Evolutionary conservation across 1,140 invertebrate genomes (phyloP).

Genomic region (Dinoponera quadriceps): DNA sequence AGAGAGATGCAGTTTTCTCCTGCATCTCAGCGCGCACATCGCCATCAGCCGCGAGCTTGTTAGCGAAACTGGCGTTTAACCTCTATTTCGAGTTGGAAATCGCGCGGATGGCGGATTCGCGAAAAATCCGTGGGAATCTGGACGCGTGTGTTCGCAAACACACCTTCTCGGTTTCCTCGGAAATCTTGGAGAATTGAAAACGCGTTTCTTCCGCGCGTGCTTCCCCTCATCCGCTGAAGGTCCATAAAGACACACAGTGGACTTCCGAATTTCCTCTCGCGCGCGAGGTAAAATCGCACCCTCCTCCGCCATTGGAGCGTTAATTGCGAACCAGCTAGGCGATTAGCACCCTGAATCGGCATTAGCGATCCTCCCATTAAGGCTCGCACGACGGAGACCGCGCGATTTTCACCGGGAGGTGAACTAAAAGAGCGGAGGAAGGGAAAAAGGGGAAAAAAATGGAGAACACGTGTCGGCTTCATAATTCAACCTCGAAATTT

Average conservation of each 20-base stretch:
- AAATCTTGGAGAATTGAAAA: background rate
- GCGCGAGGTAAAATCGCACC: background rate
- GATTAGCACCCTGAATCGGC: background rate
- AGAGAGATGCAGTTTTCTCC: too few relatives aligned
- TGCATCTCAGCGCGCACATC: too few relatives aligned
- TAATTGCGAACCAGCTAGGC: background rate
- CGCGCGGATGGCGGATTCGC: background rate
- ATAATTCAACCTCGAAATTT: constrained; percentile 17
- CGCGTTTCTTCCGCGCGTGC: background rate
- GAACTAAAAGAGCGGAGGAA: too few relatives aligned
- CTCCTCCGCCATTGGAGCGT: background rate
- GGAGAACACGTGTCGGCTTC: background rate
- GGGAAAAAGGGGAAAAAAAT: background rate
- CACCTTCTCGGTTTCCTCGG: background rate
- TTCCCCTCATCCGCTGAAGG: background rate
- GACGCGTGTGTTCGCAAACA: too few relatives aligned
- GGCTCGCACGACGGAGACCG: background rate
- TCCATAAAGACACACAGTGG: background rate
- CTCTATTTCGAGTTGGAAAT: background rate
- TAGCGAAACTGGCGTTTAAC: background rate
- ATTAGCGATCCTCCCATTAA: background rate
- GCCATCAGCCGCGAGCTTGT: too few relatives aligned
- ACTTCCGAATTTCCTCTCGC: background rate
- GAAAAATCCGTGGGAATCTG: background rate
- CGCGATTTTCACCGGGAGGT: background rate